Percentiles rank a stretch among this genome's conserved stretches.
Conservation (phyloP, 2,113 vertebrate genomes). For the Phocoena phocoena region DNA sequence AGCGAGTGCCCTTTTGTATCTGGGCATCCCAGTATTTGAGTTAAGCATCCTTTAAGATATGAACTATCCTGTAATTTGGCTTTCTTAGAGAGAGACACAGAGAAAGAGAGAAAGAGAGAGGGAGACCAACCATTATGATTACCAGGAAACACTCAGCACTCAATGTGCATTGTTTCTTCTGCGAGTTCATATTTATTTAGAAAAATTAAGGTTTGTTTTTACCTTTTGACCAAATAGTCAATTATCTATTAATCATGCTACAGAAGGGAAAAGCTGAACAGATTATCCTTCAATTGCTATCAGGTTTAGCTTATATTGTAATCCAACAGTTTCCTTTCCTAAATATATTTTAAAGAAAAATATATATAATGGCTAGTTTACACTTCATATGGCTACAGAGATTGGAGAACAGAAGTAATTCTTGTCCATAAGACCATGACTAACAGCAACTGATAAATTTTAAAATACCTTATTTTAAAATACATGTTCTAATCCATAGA, state of each 20-base stretch:
- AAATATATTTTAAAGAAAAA: background rate
- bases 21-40: background rate
- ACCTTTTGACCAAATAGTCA: background rate
- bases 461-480: background rate
- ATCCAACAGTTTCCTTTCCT: background rate
- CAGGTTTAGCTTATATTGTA: background rate
- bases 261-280: background rate
- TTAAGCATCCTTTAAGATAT: conserved; percentile 49
- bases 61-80: conserved; percentile 19
- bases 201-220: background rate
- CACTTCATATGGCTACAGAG: background rate
- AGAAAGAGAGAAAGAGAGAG: background rate
- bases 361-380: background rate
- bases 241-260: conserved; percentile 26
- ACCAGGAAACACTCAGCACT: background rate
- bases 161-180: background rate
- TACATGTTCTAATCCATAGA: background rate
- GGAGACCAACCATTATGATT: background rate
- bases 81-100: background rate
- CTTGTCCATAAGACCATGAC: background rate
- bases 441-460: background rate
- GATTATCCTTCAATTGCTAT: background rate
- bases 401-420: background rate
- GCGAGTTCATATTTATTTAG: background rate
- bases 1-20: background rate